Conservation (phyloP, 2,113 vertebrate genomes). For the Anhinga rufa region DNA sequence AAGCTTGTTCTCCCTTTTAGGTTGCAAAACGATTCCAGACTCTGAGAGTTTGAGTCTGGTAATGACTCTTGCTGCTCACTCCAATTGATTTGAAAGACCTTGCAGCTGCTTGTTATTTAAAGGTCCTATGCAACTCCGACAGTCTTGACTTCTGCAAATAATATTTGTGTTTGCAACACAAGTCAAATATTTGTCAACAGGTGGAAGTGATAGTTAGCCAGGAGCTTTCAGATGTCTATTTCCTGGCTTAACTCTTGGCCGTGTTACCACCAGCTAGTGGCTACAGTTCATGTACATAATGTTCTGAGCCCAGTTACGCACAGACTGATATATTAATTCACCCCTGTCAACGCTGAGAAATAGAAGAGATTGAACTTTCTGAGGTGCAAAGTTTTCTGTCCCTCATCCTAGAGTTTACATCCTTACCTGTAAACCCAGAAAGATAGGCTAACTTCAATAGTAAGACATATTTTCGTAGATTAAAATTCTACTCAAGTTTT, state of each 20-base stretch:
- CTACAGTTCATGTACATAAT: neutral
- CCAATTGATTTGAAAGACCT: neutral
- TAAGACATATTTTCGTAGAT: neutral
- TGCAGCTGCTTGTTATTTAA: neutral
- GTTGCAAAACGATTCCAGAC: neutral
- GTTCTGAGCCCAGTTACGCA: neutral
- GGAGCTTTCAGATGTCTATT: neutral
- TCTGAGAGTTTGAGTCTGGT: neutral
- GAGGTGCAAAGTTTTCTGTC: neutral
- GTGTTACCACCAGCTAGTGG: neutral
- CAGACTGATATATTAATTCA: neutral
- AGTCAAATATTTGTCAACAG: neutral
- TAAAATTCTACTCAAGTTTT: neutral
- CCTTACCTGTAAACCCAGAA: rapidly evolving
- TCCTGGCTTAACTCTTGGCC: neutral
- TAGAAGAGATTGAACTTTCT: neutral
- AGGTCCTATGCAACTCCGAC: neutral
- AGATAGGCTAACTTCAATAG: neutral
- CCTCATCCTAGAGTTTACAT: neutral
- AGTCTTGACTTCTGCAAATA: neutral
- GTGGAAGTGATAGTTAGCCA: neutral
- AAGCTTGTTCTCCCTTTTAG: neutral
- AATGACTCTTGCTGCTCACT: neutral
- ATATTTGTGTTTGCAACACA: neutral
- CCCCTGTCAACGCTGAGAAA: neutral